phyloP scores from a whole-genome alignment of 2,888 invertebrate species.

The Odontocerum albicorne region DNA sequence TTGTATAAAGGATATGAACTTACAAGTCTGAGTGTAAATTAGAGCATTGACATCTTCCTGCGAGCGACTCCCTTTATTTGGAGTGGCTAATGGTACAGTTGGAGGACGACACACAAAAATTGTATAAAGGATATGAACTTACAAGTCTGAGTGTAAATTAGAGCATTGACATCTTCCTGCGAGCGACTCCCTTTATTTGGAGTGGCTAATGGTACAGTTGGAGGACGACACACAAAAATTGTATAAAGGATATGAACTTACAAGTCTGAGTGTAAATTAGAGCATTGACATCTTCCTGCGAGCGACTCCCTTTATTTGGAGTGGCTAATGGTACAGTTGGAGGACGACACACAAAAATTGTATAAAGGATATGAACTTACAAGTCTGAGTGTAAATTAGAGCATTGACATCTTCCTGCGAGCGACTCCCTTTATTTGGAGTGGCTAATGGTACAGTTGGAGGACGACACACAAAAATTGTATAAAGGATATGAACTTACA shows the following conservation, averaged over 20 bases:
- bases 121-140: constrained; percentile 13
- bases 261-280: constrained; percentile 26
- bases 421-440: constrained; percentile 56
- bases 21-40: constrained; percentile 26
- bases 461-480: constrained; percentile 47
- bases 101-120: constrained; percentile 45
- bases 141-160: constrained; percentile 27
- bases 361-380: constrained; percentile 20
- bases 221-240: constrained; percentile 46
- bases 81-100: constrained; percentile 34
- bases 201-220: constrained; percentile 34
- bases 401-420: constrained; percentile 68
- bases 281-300: constrained; percentile 66
- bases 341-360: constrained; percentile 46
- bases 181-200: constrained; percentile 61
- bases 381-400: constrained; percentile 25
- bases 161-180: constrained; percentile 63
- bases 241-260: constrained; percentile 17
- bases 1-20: constrained; percentile 13
- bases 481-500: constrained; percentile 19
- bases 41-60: constrained; percentile 63
- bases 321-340: constrained; percentile 34
- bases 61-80: constrained; percentile 61
- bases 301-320: constrained; percentile 59
- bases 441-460: constrained; percentile 34